Conservation (phyloP, 2,888 invertebrate genomes). For the Aradus depressus region DNA sequence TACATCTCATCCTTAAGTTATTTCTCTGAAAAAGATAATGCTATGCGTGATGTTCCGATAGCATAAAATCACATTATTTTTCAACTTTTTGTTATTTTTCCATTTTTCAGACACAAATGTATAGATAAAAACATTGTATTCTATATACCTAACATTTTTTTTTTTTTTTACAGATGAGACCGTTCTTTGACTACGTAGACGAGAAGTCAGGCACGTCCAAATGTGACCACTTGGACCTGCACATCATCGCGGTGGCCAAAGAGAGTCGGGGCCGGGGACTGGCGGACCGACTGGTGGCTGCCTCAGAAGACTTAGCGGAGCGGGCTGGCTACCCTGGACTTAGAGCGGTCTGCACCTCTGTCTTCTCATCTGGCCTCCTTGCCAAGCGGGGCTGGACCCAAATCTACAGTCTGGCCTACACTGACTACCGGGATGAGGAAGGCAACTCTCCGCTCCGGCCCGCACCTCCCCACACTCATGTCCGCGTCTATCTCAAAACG, state of each 20-base stretch:
- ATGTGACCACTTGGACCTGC: conserved; percentile 10
- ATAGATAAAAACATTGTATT: not conserved
- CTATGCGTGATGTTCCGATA: too few species aligned
- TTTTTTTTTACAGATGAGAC: conserved; percentile 8
- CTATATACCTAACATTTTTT: not conserved
- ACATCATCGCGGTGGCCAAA: conserved; percentile 13
- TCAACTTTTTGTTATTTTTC: too few species aligned
- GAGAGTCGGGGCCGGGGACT: conserved; percentile 16
- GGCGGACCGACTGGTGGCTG: conserved; percentile 9
- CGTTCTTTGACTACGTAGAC: conserved; percentile 18
- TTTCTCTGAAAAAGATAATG: too few species aligned
- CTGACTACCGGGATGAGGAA: conserved; percentile 12
- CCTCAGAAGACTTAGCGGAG: conserved; percentile 8
- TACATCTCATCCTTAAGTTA: too few species aligned
- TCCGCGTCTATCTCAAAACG: conserved; percentile 14
- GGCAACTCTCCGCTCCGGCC: conserved; percentile 13
- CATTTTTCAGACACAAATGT: not conserved
- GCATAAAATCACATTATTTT: too few species aligned
- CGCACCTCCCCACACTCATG: conserved; percentile 14
- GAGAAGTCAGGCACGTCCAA: not conserved
- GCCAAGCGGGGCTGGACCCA: conserved; percentile 9
- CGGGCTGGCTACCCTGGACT: conserved; percentile 12
- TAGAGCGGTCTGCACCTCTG: conserved; percentile 19
- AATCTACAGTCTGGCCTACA: conserved; percentile 10
- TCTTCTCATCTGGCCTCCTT: conserved; percentile 14